A percentile compares a stretch with the other conserved stretches of the same genome.
Conservation (phyloP, 2,113 vertebrate genomes). For the Cichladusa arquata region DNA sequence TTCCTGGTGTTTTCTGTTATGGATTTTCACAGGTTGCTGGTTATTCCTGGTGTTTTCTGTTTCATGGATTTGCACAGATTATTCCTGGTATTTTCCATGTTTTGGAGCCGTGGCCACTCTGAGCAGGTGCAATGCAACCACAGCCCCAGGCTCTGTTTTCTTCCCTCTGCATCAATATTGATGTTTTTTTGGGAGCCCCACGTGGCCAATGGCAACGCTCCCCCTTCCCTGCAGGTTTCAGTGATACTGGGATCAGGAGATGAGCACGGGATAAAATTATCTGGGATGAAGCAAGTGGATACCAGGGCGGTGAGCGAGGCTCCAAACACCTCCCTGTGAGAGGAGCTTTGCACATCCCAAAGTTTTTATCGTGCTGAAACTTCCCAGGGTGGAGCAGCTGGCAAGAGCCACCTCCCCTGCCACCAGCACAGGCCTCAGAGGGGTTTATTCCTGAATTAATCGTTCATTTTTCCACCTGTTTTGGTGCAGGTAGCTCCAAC, state of each 20-base stretch:
- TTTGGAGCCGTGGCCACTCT: not conserved
- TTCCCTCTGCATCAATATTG: not conserved
- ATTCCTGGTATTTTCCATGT: not conserved
- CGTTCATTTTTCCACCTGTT: not conserved
- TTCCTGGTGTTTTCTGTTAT: accelerated
- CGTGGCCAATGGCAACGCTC: accelerated
- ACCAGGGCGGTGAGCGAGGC: not conserved
- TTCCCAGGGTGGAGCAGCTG: not conserved
- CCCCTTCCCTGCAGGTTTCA: not conserved
- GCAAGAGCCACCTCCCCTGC: not conserved
- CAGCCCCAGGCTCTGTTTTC: not conserved
- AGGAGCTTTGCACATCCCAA: not conserved
- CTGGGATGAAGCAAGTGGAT: not conserved
- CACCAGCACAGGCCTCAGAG: accelerated
- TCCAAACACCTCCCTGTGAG: not conserved
- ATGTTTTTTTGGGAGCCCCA: accelerated
- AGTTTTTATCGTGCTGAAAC: not conserved
- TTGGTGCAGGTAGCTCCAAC: not conserved
- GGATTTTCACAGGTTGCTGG: not conserved
- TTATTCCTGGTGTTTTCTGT: accelerated
- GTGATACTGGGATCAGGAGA: not conserved
- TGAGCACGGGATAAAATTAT: not conserved
- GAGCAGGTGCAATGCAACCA: not conserved
- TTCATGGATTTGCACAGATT: not conserved
- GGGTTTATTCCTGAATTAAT: not conserved